Conservation (phyloP, 2,113 vertebrate species). For the Prunella himalayana region DNA sequence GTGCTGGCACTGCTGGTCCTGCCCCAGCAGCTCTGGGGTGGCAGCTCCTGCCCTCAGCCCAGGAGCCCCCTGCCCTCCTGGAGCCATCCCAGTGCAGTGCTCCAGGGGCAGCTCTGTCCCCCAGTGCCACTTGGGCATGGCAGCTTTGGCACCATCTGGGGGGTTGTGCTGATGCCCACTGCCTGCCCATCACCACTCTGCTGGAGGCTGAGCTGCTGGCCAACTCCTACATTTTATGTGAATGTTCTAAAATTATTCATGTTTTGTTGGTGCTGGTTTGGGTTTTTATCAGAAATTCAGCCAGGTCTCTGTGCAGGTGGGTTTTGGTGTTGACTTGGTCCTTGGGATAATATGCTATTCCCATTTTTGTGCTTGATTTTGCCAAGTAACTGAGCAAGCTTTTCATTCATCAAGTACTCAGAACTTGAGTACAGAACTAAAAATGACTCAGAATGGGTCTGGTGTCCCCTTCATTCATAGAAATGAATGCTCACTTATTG, state of each 20-base stretch:
- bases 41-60: neutral
- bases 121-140: too few relatives aligned
- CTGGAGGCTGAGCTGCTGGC: neutral
- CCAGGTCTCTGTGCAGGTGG: neutral
- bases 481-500: neutral
- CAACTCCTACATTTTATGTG: neutral
- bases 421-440: neutral
- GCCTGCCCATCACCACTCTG: neutral
- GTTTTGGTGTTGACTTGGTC: neutral
- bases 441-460: neutral
- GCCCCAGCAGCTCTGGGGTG: neutral
- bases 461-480: neutral
- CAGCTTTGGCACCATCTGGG: fast-evolving
- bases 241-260: fast-evolving
- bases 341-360: neutral
- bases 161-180: neutral
- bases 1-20: neutral
- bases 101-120: neutral
- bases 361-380: neutral
- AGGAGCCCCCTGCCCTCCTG: fast-evolving
- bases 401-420: neutral
- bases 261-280: neutral
- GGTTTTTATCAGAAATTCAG: neutral
- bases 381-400: neutral
- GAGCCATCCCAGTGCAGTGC: neutral